phyloP scores from a whole-genome alignment of 2,113 vertebrate genomes.

The Pituophis catenifer region DNA sequence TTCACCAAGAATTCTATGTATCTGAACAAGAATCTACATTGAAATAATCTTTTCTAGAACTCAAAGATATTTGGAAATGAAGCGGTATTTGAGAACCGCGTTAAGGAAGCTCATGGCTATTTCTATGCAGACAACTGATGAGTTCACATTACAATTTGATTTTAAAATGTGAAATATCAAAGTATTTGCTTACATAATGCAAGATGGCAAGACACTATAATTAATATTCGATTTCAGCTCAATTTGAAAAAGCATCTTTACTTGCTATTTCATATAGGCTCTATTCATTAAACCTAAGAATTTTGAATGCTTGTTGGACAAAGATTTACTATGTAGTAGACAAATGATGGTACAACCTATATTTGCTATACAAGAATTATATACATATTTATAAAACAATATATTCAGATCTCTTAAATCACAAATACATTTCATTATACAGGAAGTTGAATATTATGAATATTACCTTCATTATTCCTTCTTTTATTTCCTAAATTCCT shows the following conservation, averaged over 20 bases:
- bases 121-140: neutral
- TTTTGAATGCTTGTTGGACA: neutral
- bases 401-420: neutral
- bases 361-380: neutral
- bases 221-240: neutral
- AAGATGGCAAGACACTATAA: neutral
- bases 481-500: neutral
- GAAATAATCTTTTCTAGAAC: neutral
- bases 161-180: neutral
- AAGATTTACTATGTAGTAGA: neutral
- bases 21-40: neutral
- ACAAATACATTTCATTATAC: neutral
- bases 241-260: neutral
- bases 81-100: neutral
- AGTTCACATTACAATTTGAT: neutral
- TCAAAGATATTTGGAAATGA: neutral
- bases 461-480: neutral
- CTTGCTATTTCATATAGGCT: neutral
- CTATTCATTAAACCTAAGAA: neutral
- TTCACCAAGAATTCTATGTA: neutral
- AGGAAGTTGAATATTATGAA: neutral
- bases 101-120: slow-evolving; percentile 1
- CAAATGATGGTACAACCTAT: neutral
- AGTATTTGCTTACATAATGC: neutral
- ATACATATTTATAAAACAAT: neutral